Percentiles rank a stretch among this genome's conserved stretches.
phyloP scores from a whole-genome alignment of 2,888 invertebrate species.

The Steromphala cineraria region DNA sequence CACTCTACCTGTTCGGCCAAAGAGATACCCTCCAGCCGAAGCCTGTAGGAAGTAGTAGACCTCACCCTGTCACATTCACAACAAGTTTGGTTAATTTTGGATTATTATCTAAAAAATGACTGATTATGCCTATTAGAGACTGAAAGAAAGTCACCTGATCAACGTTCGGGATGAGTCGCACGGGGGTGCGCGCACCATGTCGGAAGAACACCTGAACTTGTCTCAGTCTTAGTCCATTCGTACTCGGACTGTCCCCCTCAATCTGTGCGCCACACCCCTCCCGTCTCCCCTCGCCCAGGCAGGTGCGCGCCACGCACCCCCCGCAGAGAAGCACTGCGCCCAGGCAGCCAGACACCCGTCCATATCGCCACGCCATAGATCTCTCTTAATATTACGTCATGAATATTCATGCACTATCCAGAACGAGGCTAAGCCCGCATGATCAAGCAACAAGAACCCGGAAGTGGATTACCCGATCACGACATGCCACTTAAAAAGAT shows the following conservation, averaged over 20 bases:
- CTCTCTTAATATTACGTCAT: no score
- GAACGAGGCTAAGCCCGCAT: no score
- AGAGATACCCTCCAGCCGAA: no score
- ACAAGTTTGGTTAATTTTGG: no score
- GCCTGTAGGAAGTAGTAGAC: no score
- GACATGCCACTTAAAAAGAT: no score
- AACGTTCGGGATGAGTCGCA: conserved; percentile 42
- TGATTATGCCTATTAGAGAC: neutral
- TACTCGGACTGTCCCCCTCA: neutral
- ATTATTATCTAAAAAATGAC: no score
- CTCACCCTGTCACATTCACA: no score
- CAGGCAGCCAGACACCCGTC: neutral
- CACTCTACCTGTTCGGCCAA: no score
- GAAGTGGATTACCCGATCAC: no score
- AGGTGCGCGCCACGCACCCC: neutral
- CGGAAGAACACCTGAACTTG: conserved; percentile 66
- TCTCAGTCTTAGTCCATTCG: conserved; percentile 45
- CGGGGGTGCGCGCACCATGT: conserved; percentile 65
- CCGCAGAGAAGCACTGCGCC: neutral
- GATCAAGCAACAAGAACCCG: no score
- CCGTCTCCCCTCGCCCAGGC: neutral
- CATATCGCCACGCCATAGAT: neutral
- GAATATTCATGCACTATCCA: no score
- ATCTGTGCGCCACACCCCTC: neutral
- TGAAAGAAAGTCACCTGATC: conserved; percentile 37